Percentiles rank a stretch among this genome's conserved stretches.
Conservation (phyloP, 2,113 vertebrate genomes). For the Limnothrissa miodon region DNA sequence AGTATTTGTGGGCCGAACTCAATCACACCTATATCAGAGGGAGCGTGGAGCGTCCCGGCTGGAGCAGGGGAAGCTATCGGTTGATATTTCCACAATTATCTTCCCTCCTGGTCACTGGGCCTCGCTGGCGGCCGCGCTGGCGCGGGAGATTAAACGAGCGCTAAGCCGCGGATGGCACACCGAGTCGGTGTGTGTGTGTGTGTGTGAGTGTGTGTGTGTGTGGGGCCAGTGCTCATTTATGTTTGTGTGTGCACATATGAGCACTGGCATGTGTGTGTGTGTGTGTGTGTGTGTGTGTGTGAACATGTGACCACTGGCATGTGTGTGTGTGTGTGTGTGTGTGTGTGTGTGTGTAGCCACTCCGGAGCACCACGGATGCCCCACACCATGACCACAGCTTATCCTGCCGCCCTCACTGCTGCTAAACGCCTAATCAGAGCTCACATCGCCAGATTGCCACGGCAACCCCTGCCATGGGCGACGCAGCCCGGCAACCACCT, state of each 20-base stretch:
- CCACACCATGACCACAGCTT: slow-evolving; percentile 59
- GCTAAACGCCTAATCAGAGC: slow-evolving; percentile 69
- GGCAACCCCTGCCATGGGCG: slow-evolving; percentile 54
- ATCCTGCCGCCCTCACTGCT: slow-evolving; percentile 68
- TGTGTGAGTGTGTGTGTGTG: background rate
- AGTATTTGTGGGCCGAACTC: slow-evolving; percentile 48
- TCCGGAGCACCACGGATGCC: slow-evolving; percentile 57
- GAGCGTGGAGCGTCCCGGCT: slow-evolving; percentile 47
- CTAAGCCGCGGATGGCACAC: slow-evolving; percentile 65
- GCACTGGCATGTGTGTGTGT: background rate
- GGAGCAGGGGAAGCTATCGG: slow-evolving; percentile 63
- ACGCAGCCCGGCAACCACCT: slow-evolving; percentile 31
- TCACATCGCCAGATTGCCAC: slow-evolving; percentile 65
- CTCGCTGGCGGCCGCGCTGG: slow-evolving; percentile 37
- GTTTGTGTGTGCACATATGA: background rate
- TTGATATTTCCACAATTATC: slow-evolving; percentile 70
- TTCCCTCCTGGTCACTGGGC: slow-evolving; percentile 50
- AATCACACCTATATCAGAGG: slow-evolving; percentile 56
- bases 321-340: slow-evolving; percentile 35
- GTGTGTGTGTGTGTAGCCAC: slow-evolving; percentile 43
- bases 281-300: background rate
- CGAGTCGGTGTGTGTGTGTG: slow-evolving; percentile 33
- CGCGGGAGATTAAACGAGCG: slow-evolving; percentile 68
- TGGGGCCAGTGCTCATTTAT: background rate
- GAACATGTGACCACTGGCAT: background rate